phyloP scores from a whole-genome alignment of 2,797 vertebrate genomes.

The Vespertilio murinus region DNA sequence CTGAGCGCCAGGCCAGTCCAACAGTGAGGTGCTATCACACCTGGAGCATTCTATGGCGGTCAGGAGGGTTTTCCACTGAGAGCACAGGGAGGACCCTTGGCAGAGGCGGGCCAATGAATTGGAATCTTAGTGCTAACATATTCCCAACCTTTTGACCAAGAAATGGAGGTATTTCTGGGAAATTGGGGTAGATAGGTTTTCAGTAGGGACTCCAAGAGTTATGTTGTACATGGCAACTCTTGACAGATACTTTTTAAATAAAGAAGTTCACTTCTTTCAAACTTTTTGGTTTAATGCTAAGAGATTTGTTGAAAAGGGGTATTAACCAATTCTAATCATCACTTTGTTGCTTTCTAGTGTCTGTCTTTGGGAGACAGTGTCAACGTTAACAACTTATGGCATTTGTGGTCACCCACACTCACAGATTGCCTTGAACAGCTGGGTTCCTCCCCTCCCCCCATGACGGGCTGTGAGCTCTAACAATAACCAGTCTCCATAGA shows the following conservation, averaged over 20 bases:
- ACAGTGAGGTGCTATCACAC: background rate
- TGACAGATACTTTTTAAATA: background rate
- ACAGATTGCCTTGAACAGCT: background rate
- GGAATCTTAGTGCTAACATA: background rate
- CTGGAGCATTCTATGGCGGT: background rate
- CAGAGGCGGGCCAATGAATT: background rate
- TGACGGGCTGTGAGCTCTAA: background rate
- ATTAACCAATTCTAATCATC: background rate
- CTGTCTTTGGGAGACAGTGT: background rate
- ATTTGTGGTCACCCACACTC: background rate
- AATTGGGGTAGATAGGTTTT: background rate
- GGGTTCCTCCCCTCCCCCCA: background rate
- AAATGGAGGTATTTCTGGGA: background rate
- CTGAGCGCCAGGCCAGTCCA: conserved; percentile 7
- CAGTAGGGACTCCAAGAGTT: background rate
- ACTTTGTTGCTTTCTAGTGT: background rate
- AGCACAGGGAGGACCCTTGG: background rate
- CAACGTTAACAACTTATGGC: background rate
- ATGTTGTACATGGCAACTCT: background rate
- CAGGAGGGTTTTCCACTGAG: background rate
- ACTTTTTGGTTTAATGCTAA: background rate
- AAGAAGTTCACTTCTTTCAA: background rate
- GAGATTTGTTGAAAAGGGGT: background rate
- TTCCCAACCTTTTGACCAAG: background rate
- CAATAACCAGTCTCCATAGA: conserved; percentile 32